Base-by-base conservation (phyloP, 2,113 vertebrate genomes). In the Anarrhichthys ocellatus region DNA sequence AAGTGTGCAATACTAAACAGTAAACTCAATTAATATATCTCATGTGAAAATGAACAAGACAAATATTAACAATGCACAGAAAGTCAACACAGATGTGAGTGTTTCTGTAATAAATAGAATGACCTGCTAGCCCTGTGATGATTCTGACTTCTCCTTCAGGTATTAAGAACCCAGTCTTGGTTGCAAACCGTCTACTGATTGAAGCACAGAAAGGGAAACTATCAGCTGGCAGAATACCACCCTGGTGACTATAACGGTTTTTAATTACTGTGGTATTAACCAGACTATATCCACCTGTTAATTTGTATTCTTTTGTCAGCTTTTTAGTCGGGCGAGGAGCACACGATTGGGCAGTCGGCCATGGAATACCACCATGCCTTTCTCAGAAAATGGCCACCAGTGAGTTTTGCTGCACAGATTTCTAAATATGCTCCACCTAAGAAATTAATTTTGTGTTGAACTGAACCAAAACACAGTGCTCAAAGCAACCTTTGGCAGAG, bases 191-290 rank as follows among this genome's bases (percentile, higher is more conserved):
- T 94, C 95, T 99, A 40, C 95, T 99, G 89, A 97, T 90, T 93
- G 98, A 99, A 96, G 97, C 97, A 80, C 98, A 99, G 95, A 99
- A 99, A 93, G 98, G 98, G 88, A 99, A 99, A 83, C 96, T 99
- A 59, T 99, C 98, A 36, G 98, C 98, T 88, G 98, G 98, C 92
- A 96, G 98, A 94, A 99, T 99, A 93, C 98, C 98, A 80, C 98
- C 98, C 58, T 99, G 98, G 98, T 99, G 96, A 97, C 93, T 92
- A 81, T 83, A 90, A 92, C 18, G 1, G 17, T 73, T 58, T 40
- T 78, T 63, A 62, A 72, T 77, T 69, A 32, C 34, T 72, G n/a
- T 46, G 3, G 5, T 52, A 9, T 17, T 59, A 67, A 50, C 62
- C 54, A 15, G 20, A 58, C 36, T 40, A 9, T 24, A 48, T 48